Evolutionary conservation across 2,888 invertebrate genomes (phyloP).

Genomic region (Pyrrhosoma nymphula): DNA sequence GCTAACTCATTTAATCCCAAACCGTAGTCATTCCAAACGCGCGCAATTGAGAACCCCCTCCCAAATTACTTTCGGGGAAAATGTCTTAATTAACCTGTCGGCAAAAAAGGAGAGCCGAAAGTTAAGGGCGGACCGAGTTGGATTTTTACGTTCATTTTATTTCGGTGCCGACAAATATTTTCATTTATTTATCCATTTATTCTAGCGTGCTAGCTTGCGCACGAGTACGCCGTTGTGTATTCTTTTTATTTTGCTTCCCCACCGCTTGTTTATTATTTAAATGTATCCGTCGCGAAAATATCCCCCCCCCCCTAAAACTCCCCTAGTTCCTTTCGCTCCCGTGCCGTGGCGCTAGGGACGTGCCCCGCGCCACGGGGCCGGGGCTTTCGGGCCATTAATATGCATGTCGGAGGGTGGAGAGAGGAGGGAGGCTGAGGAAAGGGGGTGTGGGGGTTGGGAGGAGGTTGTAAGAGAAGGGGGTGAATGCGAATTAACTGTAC

Average conservation of each 20-base stretch:
- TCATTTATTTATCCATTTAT: too few relatives aligned
- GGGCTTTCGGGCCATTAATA: neutral
- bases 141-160: too few relatives aligned
- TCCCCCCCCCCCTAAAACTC: neutral
- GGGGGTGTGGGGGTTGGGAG: too few relatives aligned
- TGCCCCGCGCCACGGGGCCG: neutral
- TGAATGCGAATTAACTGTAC: neutral
- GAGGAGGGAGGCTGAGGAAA: neutral
- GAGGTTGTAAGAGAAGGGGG: neutral
- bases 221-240: neutral
- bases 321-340: neutral
- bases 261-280: neutral
- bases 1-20: neutral
- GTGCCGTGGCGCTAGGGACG: neutral
- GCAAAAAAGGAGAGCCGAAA: neutral
- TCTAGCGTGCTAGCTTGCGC: neutral
- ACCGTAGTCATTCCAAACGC: neutral
- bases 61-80: neutral
- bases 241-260: neutral
- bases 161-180: too few relatives aligned
- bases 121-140: neutral
- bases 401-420: neutral
- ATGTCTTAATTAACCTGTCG: neutral
- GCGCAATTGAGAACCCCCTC: neutral
- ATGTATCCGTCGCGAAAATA: constrained; percentile 11